These are phyloP conservation scores for Cyrtonyx montezumae DNA, from an alignment of 2,113 vertebrate genomes.

Conservation along the genomic window DNA sequence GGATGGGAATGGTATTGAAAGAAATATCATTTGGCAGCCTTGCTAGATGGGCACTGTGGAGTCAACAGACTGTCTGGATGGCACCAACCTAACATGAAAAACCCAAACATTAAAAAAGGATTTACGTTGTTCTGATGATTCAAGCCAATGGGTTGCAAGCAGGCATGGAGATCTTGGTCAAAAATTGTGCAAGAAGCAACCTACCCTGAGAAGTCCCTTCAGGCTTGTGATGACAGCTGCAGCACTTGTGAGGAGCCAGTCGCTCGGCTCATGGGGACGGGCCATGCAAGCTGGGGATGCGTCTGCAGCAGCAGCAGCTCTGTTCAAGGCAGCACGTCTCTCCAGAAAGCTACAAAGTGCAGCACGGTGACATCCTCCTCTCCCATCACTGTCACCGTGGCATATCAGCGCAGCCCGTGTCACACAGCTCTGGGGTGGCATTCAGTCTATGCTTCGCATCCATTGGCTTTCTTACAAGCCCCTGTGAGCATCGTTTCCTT, in stretches of 20 bases:
- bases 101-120: background rate
- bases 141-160: background rate
- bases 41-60: background rate
- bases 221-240: accelerated
- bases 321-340: accelerated
- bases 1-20: background rate
- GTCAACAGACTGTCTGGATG: background rate
- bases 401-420: background rate
- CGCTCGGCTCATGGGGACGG: background rate
- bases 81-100: background rate
- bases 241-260: background rate
- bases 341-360: background rate
- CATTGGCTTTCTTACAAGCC: constrained; percentile 77
- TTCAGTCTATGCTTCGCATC: constrained; percentile 72
- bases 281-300: background rate
- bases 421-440: constrained; percentile 61
- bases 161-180: background rate
- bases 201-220: background rate
- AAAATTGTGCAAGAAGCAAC: background rate
- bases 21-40: background rate
- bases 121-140: background rate
- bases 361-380: background rate
- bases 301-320: background rate
- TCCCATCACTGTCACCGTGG: background rate
- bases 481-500: constrained; percentile 74